Conservation (phyloP, 2,797 vertebrate species). For the Podargus strigoides region DNA sequence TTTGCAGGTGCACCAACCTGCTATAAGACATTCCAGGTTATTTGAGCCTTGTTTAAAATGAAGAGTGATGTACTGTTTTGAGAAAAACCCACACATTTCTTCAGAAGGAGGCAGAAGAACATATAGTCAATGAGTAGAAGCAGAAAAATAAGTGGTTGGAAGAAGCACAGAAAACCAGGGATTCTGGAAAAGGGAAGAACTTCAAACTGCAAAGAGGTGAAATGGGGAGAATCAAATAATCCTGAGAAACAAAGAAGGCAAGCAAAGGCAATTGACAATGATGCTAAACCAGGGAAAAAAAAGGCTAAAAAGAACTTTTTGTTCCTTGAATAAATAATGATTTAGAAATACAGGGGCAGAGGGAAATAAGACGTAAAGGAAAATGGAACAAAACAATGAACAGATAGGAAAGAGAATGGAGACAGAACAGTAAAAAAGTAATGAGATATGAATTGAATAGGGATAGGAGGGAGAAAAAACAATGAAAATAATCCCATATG, state of each 20-base stretch:
- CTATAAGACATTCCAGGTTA: neutral
- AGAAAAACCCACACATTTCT: neutral
- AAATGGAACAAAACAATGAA: neutral
- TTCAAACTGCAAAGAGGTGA: neutral
- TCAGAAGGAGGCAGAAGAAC: neutral
- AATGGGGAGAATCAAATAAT: neutral
- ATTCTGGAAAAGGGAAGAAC: neutral
- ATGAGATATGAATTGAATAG: neutral
- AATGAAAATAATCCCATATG: neutral
- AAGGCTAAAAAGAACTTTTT: neutral
- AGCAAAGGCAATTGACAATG: neutral
- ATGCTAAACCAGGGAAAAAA: neutral
- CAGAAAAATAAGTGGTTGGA: neutral
- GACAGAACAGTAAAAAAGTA: neutral
- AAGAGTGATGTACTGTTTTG: neutral
- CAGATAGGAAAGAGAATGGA: neutral
- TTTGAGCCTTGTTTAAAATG: neutral
- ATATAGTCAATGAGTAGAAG: neutral
- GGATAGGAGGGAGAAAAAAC: neutral
- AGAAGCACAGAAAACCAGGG: neutral
- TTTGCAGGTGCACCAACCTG: neutral
- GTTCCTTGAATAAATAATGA: neutral
- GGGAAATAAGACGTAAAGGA: neutral
- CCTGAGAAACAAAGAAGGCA: rapidly evolving
- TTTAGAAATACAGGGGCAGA: neutral